Evolutionary conservation across 2,888 invertebrate genomes (phyloP).

Genomic region (Sabatieria punctata): DNA sequence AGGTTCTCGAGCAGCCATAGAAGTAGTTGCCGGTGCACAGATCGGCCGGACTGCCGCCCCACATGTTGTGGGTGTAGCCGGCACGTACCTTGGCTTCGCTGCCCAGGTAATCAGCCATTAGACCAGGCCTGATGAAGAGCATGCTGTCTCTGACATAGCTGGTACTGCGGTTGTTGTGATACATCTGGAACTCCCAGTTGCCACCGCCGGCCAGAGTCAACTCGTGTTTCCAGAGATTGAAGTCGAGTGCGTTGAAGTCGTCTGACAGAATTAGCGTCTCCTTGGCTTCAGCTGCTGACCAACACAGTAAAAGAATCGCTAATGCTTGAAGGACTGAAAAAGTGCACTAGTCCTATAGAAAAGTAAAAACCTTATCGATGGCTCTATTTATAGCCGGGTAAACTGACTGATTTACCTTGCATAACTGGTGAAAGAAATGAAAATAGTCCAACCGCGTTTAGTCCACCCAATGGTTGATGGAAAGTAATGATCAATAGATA

Average conservation of each 20-base stretch:
- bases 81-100: constrained; percentile 37
- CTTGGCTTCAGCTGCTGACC: background rate
- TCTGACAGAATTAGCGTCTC: constrained; percentile 41
- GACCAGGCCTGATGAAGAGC: constrained; percentile 45
- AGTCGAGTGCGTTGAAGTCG: constrained; percentile 44
- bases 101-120: constrained; percentile 32
- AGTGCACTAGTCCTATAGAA: too few species aligned
- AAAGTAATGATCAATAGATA: too few species aligned
- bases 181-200: constrained; percentile 47
- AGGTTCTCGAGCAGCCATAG: constrained; percentile 41
- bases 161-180: constrained; percentile 47
- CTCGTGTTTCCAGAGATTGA: constrained; percentile 49
- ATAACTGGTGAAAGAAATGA: too few species aligned
- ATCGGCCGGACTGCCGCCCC: constrained; percentile 44
- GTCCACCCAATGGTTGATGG: too few species aligned
- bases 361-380: too few species aligned
- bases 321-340: too few species aligned
- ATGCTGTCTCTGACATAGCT: constrained; percentile 43
- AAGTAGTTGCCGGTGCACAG: constrained; percentile 30
- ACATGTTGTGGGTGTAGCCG: constrained; percentile 36
- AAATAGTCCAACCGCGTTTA: too few species aligned
- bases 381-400: too few species aligned
- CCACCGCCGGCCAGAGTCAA: constrained; percentile 47
- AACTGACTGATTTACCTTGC: too few species aligned
- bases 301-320: too few species aligned